Evolutionary conservation across 2,797 vertebrate species (phyloP).

Genomic region (Catharus ustulatus): DNA sequence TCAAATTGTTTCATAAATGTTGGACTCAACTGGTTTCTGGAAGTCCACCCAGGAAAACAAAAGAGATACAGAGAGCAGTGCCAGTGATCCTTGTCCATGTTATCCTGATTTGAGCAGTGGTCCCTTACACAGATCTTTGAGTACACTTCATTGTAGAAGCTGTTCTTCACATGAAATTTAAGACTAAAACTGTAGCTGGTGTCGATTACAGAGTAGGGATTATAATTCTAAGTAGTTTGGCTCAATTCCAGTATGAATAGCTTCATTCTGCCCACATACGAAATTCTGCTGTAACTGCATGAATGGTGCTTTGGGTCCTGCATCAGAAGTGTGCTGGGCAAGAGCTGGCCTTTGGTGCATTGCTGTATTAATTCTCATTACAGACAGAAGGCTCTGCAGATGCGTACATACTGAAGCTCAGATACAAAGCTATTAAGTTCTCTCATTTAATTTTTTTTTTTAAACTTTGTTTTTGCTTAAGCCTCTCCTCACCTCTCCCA

Average conservation of each 20-base stretch:
- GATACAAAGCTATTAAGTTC: not conserved
- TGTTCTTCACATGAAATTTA: not conserved
- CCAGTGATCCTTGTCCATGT: not conserved
- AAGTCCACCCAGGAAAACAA: not conserved
- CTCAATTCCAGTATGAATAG: not conserved
- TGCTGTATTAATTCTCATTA: not conserved
- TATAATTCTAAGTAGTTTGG: not conserved
- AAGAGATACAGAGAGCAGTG: not conserved
- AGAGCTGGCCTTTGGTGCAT: not conserved
- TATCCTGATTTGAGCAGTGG: not conserved
- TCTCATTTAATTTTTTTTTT: not conserved
- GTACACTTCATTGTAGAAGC: not conserved
- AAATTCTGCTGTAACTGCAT: not conserved
- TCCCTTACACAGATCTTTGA: not conserved
- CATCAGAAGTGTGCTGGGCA: not conserved
- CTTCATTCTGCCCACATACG: not conserved
- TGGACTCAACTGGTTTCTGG: not conserved
- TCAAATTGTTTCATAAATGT: not conserved
- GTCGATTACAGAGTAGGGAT: not conserved
- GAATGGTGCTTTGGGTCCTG: not conserved
- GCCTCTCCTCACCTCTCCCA: constrained; percentile 16
- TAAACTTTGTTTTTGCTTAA: constrained; percentile 13
- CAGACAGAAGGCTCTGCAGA: not conserved
- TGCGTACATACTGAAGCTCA: not conserved
- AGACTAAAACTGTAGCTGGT: not conserved